Base-by-base conservation (phyloP, 2,797 vertebrate genomes). In the Sparus aurata region DNA sequence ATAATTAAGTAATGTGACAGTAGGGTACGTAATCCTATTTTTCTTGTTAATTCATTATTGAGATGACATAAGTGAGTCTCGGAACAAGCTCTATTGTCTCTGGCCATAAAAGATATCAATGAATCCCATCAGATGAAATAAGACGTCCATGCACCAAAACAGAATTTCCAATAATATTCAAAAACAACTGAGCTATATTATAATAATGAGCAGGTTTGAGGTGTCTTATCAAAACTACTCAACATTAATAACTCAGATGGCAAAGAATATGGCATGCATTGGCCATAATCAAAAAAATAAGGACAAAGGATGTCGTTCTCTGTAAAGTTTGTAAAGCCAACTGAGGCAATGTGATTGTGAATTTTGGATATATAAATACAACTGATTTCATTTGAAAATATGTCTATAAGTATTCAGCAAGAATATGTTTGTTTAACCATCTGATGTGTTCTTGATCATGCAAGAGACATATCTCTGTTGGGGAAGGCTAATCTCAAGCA, bases 401-500 rank as follows among this genome's bases (percentile, higher is more conserved):
- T 49, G 20, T 59, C 41, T 34, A 5, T 38, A 23, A 34, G 5
- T 58, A 18, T 23, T 69, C 25, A 30, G 23, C 17, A 62, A 72
- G 23, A 58, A 65, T 17, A 22, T 1, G n/a, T 38, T 52, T 41
- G 67, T 73, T 75, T 54, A 52, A 69, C 64, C 73, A 66, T 45
- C 60, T 60, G 55, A 77, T 58, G 10, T 45, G 46, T 67, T 68
- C 23, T 38, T 72, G 66, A 53, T 73, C 64, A 59, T 2, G 4
- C 5, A 11, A 58, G 43, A 69, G 75, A 77, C 54, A 58, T 52
- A 63, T 65, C 22, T 23, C 12, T 0, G 6, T 25, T 45, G 20
- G 16, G 15, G 11, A 47, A 20, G 1, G 27, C 12, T 58, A 57
- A 85, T 65, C 38, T 65, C 45, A 86, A 73, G 54, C 50, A 43